These are phyloP conservation scores for Drosophila limbata DNA, from an alignment of 2,888 invertebrate species.

Conservation along the genomic window DNA sequence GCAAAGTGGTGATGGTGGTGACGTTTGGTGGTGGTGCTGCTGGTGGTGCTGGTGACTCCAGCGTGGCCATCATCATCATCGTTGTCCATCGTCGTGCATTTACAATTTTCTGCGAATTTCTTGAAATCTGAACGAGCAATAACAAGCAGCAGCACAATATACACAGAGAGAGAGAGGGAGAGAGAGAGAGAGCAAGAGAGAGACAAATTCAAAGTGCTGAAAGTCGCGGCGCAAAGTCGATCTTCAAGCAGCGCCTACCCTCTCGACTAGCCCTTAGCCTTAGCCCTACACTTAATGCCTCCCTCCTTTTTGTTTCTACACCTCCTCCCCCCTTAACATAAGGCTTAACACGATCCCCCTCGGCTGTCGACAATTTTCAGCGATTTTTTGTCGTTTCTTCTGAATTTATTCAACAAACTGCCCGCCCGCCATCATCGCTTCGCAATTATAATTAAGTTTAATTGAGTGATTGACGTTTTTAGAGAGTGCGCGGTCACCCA, in stretches of 20 bases:
- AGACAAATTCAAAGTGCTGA: constrained; percentile 38
- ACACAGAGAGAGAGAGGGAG: constrained; percentile 16
- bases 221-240: constrained; percentile 31
- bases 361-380: neutral
- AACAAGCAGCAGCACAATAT: constrained; percentile 28
- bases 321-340: neutral
- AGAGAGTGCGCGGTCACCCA: constrained; percentile 81
- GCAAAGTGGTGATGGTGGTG: constrained; percentile 31
- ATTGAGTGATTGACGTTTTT: constrained; percentile 85
- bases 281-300: neutral
- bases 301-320: neutral
- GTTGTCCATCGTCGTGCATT: constrained; percentile 69
- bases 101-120: constrained; percentile 80
- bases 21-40: constrained; percentile 9
- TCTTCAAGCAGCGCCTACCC: constrained; percentile 17
- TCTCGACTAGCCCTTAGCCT: constrained; percentile 35
- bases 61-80: constrained; percentile 61
- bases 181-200: constrained; percentile 15
- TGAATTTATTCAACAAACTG: constrained; percentile 62
- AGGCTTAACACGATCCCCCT: constrained; percentile 11
- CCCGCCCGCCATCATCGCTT: constrained; percentile 81
- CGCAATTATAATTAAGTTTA: constrained; percentile 84
- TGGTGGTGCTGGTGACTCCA: constrained; percentile 13
- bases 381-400: constrained; percentile 16
- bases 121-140: constrained; percentile 72